Conservation (phyloP, 2,888 invertebrate genomes). For the Phyllotreta cruciferae region DNA sequence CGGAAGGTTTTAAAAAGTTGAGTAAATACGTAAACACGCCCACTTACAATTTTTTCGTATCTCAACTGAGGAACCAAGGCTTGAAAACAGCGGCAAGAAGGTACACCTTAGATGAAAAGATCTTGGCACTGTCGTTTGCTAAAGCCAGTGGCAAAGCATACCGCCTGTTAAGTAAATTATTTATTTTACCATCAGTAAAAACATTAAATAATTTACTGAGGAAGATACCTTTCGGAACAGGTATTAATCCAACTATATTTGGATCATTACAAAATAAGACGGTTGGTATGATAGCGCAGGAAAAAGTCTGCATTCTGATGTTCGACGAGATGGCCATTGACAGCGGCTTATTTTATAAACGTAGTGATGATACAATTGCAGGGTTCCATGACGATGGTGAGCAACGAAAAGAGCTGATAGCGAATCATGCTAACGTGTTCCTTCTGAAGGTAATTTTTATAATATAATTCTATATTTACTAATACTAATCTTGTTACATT, state of each 20-base stretch:
- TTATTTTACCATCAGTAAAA: neutral
- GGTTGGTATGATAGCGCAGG: neutral
- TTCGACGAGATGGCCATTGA: conserved; percentile 3
- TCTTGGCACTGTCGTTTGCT: neutral
- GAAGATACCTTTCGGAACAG: neutral
- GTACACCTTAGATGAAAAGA: conserved; percentile 9
- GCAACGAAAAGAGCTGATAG: neutral
- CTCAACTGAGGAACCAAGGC: conserved; percentile 2
- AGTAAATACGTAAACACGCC: conserved; percentile 8
- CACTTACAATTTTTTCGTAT: conserved; percentile 8
- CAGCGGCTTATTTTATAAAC: conserved; percentile 5
- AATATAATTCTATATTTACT: neutral
- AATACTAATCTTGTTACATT: no score
- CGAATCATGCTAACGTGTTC: conserved; percentile 11
- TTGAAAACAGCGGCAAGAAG: conserved; percentile 7
- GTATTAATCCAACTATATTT: no score
- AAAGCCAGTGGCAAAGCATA: conserved; percentile 13
- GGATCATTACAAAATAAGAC: no score
- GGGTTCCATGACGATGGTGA: neutral
- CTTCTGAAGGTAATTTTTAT: conserved; percentile 3
- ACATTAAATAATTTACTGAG: conserved; percentile 11
- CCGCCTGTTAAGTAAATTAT: conserved; percentile 8
- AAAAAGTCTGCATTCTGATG: conserved; percentile 9
- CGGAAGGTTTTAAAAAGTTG: conserved; percentile 1
- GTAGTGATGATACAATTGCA: neutral